phyloP scores from a whole-genome alignment of 2,888 invertebrate species.

The Caenorhabditis afra region DNA sequence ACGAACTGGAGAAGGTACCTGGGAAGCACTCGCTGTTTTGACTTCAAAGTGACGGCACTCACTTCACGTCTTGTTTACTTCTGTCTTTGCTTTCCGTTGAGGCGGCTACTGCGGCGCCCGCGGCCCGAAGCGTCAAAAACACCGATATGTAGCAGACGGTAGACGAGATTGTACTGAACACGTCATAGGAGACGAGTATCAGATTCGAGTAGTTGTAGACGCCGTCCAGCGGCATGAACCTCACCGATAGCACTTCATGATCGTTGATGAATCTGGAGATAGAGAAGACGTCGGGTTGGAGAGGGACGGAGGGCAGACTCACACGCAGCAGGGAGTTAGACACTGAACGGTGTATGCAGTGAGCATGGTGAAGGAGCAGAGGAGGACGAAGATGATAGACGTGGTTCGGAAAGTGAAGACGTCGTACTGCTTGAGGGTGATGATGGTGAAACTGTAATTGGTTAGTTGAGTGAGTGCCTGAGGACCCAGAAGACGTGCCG shows the following conservation, averaged over 20 bases:
- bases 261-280: conserved; percentile 26
- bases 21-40: background rate
- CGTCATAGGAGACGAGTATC: conserved; percentile 14
- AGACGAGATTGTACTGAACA: conserved; percentile 15
- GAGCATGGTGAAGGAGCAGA: conserved; percentile 4
- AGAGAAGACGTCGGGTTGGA: background rate
- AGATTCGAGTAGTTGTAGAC: conserved; percentile 22
- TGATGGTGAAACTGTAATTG: conserved; percentile 1
- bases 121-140: conserved; percentile 8
- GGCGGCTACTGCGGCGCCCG: background rate
- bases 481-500: conserved; percentile 4
- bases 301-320: background rate
- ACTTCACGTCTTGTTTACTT: conserved; percentile 8
- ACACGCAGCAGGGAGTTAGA: conserved; percentile 27
- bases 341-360: conserved; percentile 10
- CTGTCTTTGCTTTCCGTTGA: background rate
- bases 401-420: conserved; percentile 23
- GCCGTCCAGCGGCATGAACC: background rate
- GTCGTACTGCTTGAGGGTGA: conserved; percentile 15
- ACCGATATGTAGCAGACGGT: conserved; percentile 26
- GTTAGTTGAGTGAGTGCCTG: no score
- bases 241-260: conserved; percentile 21
- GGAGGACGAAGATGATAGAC: conserved; percentile 6
- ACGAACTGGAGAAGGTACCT: conserved; percentile 36
- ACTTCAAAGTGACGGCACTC: no score